phyloP scores from a whole-genome alignment of 2,797 vertebrate species.

The Philypnodon macrostomus region DNA sequence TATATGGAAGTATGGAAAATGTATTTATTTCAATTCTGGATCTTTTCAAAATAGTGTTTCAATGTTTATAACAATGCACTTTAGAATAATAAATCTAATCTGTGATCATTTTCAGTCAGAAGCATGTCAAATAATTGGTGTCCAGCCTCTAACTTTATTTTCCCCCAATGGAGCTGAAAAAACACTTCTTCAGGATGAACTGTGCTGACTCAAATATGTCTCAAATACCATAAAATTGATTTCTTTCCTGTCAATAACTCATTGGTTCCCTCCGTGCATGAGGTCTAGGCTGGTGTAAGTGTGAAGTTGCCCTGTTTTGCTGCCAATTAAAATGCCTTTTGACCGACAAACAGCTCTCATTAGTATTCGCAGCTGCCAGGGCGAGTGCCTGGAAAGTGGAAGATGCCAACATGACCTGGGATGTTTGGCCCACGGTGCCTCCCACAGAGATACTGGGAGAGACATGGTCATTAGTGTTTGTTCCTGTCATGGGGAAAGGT shows the following conservation, averaged over 20 bases:
- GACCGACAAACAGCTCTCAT: slow-evolving; percentile 45
- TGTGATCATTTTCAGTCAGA: no score
- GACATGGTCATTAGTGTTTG: slow-evolving; percentile 41
- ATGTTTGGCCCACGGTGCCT: slow-evolving; percentile 17
- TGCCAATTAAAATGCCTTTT: slow-evolving; percentile 61
- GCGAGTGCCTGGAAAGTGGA: slow-evolving; percentile 35
- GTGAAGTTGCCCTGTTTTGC: slow-evolving; percentile 14
- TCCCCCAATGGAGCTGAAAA: neutral
- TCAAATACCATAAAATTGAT: slow-evolving; percentile 37
- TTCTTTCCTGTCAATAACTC: slow-evolving; percentile 28
- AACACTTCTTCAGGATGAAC: neutral
- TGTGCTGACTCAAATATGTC: neutral
- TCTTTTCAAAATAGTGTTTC: no score
- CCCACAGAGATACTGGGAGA: slow-evolving; percentile 39
- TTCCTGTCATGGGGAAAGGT: slow-evolving; percentile 56
- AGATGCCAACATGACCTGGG: slow-evolving; percentile 47
- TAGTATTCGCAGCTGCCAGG: slow-evolving; percentile 50
- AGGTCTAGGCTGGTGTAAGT: slow-evolving; percentile 24
- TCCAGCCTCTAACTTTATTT: neutral
- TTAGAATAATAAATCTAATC: no score
- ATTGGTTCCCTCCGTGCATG: slow-evolving; percentile 14
- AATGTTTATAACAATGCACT: no score
- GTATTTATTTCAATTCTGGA: no score
- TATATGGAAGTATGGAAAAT: no score
- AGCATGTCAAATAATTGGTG: no score